Evolutionary conservation across 2,888 invertebrate genomes (phyloP).

Genomic region (Drosophila barbarae): DNA sequence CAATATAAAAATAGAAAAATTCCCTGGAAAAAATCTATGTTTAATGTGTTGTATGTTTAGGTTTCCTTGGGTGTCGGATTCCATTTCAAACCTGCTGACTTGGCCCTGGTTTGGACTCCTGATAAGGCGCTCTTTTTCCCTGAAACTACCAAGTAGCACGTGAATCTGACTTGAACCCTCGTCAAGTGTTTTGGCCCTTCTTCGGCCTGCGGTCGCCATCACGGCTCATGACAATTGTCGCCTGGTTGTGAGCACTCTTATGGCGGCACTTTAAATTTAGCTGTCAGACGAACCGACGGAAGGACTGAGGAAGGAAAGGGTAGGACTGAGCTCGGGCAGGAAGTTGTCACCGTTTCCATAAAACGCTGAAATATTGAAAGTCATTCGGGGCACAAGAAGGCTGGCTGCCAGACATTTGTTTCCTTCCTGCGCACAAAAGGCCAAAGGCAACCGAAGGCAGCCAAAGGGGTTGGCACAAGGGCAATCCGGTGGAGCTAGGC

Average conservation of each 20-base stretch:
- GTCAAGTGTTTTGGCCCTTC: slow-evolving; percentile 48
- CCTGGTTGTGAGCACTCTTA: slow-evolving; percentile 34
- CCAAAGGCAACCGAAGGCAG: neutral
- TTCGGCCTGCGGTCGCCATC: slow-evolving; percentile 31
- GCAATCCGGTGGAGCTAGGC: slow-evolving; percentile 10
- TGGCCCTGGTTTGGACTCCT: neutral
- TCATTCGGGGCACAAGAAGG: slow-evolving; percentile 56
- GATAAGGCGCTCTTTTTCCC: neutral
- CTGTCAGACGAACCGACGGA: neutral
- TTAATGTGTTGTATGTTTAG: neutral
- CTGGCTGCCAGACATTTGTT: slow-evolving; percentile 65
- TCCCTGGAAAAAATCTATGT: neutral
- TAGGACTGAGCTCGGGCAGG: slow-evolving; percentile 48
- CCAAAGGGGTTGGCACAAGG: slow-evolving; percentile 16
- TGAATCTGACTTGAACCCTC: slow-evolving; percentile 49
- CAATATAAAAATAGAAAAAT: neutral
- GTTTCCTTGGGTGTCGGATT: neutral
- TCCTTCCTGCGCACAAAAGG: slow-evolving; percentile 60
- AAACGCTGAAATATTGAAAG: slow-evolving; percentile 71
- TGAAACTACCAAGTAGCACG: slow-evolving; percentile 45
- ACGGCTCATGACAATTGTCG: slow-evolving; percentile 55
- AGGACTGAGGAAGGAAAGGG: slow-evolving; percentile 2
- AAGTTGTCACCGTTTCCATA: slow-evolving; percentile 65
- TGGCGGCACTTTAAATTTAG: slow-evolving; percentile 31
- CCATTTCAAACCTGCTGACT: neutral